These are phyloP conservation scores for Heliconius hewitsoni DNA, from an alignment of 1,140 invertebrate genomes.

Conservation along the genomic window DNA sequence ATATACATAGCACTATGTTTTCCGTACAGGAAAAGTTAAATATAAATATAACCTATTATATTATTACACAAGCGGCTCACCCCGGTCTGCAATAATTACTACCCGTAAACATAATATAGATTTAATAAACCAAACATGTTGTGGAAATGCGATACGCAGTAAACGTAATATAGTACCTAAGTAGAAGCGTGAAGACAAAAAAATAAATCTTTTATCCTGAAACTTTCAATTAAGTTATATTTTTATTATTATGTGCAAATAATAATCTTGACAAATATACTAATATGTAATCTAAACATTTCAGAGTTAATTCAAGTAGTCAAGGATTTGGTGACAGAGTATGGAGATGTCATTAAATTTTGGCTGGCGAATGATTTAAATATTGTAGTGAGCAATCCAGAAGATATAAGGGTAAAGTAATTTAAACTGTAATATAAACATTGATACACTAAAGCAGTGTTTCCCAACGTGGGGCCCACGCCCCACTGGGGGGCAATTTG, in stretches of 20 bases:
- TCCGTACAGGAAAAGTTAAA: background rate
- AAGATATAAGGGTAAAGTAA: slow-evolving; percentile 67
- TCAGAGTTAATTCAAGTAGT: slow-evolving; percentile 62
- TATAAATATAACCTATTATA: background rate
- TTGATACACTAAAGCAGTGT: too few relatives aligned
- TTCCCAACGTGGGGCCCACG: too few relatives aligned
- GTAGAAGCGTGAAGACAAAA: too few relatives aligned
- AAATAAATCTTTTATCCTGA: too few relatives aligned
- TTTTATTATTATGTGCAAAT: too few relatives aligned
- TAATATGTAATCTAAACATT: slow-evolving; percentile 13
- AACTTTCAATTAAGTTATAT: too few relatives aligned
- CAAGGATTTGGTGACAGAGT: slow-evolving; percentile 49
- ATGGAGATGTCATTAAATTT: slow-evolving; percentile 62
- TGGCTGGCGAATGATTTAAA: slow-evolving; percentile 77
- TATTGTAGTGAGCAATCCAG: slow-evolving; percentile 67
- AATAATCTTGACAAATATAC: background rate
- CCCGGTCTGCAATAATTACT: background rate
- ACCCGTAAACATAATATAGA: background rate
- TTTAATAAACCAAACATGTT: too few relatives aligned
- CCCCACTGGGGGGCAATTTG: too few relatives aligned
- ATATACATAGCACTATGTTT: background rate
- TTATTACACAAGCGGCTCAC: background rate
- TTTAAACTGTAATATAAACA: too few relatives aligned
- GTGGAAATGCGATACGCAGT: too few relatives aligned
- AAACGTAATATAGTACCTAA: too few relatives aligned